Conservation (phyloP, 2,797 vertebrate species). For the Chrysocyon brachyurus region DNA sequence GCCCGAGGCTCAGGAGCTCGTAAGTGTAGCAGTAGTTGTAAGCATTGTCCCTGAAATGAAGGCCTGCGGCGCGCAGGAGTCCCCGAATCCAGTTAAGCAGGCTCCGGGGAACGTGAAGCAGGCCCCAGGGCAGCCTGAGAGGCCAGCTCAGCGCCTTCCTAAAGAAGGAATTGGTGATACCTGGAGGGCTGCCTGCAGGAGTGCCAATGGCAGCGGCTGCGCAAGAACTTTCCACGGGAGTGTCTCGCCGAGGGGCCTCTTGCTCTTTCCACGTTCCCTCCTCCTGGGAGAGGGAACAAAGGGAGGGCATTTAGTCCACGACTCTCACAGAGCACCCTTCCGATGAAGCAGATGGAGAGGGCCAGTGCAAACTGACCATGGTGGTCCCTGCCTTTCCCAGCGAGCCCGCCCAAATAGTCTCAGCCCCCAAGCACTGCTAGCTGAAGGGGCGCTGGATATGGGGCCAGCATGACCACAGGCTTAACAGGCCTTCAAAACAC, state of each 20-base stretch:
- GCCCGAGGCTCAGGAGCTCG: conserved; percentile 95
- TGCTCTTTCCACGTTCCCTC: conserved; percentile 84
- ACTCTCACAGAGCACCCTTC: neutral
- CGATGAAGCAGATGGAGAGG: neutral
- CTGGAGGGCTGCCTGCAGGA: conserved; percentile 92
- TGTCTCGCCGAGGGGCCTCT: conserved; percentile 77
- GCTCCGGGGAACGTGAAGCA: conserved; percentile 92
- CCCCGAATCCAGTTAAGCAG: conserved; percentile 91
- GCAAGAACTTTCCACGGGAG: conserved; percentile 86
- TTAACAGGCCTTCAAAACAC: neutral
- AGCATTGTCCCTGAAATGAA: conserved; percentile 95
- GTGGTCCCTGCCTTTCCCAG: neutral
- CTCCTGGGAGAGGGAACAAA: conserved; percentile 86
- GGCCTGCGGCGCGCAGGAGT: conserved; percentile 87
- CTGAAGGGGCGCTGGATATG: neutral
- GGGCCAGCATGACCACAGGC: neutral
- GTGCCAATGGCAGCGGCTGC: conserved; percentile 82
- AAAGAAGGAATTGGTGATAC: conserved; percentile 95
- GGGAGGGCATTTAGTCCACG: neutral
- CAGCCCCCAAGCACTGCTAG: fast-evolving
- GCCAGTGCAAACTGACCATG: neutral
- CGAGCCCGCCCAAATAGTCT: neutral
- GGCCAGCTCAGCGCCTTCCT: conserved; percentile 94
- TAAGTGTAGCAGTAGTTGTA: conserved; percentile 94
- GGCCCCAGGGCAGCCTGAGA: conserved; percentile 91